Conservation (phyloP, 2,113 vertebrate genomes). For the Phocoena sinus region DNA sequence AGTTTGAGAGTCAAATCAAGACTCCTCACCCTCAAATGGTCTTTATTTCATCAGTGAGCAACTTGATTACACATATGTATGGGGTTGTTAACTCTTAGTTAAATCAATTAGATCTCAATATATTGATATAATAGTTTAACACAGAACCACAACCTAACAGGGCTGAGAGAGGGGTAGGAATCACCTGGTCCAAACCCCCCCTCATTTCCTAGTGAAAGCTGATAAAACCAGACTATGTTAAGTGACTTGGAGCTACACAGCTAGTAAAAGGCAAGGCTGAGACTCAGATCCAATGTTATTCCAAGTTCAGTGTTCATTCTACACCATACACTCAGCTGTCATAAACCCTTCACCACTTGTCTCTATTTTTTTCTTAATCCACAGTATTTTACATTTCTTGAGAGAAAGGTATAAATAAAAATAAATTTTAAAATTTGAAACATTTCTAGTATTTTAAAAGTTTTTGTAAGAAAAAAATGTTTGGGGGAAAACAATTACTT, state of each 20-base stretch:
- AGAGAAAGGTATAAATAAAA: neutral
- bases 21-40: neutral
- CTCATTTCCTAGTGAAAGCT: neutral
- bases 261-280: neutral
- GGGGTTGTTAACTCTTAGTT: neutral
- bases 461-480: neutral
- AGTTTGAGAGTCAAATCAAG: neutral
- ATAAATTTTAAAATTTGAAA: neutral
- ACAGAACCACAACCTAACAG: neutral
- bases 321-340: neutral
- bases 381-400: neutral
- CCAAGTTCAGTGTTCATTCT: neutral
- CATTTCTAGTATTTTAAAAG: neutral
- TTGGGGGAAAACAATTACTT: neutral
- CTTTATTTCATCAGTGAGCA: neutral
- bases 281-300: neutral
- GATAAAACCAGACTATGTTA: neutral
- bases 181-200: neutral
- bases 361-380: neutral
- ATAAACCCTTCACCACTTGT: neutral
- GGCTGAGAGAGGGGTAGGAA: neutral
- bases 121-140: neutral
- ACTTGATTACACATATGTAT: neutral
- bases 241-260: neutral
- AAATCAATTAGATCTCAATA: neutral